Conservation (phyloP, 2,113 vertebrate species). For the Gobio gobio region DNA sequence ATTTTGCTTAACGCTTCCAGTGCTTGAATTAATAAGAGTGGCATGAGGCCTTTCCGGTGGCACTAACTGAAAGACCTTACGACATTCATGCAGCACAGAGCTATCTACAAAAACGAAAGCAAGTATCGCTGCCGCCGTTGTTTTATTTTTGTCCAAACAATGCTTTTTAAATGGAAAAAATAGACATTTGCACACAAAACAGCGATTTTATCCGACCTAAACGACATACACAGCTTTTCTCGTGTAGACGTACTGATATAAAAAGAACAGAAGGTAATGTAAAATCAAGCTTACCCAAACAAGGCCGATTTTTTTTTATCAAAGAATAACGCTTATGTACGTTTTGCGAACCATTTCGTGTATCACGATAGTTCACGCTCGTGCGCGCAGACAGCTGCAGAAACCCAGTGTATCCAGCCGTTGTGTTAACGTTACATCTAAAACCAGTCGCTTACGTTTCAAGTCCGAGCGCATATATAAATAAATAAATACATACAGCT, state of each 20-base stretch:
- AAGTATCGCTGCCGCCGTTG: not conserved
- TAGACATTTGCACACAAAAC: not conserved
- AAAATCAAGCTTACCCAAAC: slow-evolving; percentile 12
- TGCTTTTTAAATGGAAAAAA: not conserved
- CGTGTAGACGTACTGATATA: not conserved
- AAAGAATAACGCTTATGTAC: not conserved
- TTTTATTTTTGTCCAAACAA: not conserved
- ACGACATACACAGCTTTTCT: not conserved
- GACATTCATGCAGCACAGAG: not conserved
- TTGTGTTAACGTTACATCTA: not conserved
- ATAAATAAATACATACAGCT: not conserved
- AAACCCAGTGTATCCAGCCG: not conserved
- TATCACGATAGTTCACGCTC: not conserved
- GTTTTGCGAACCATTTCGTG: slow-evolving; percentile 10
- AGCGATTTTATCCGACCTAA: not conserved
- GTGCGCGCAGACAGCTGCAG: not conserved
- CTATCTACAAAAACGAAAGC: not conserved
- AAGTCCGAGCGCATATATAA: not conserved
- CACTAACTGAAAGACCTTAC: not conserved
- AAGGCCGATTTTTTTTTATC: not conserved
- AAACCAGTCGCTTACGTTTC: not conserved
- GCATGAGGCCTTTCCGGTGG: not conserved
- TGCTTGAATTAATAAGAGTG: not conserved
- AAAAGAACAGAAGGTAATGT: not conserved
- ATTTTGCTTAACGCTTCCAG: too few species aligned